phyloP scores from a whole-genome alignment of 2,888 invertebrate species.

The Euspilapteryx auroguttella region DNA sequence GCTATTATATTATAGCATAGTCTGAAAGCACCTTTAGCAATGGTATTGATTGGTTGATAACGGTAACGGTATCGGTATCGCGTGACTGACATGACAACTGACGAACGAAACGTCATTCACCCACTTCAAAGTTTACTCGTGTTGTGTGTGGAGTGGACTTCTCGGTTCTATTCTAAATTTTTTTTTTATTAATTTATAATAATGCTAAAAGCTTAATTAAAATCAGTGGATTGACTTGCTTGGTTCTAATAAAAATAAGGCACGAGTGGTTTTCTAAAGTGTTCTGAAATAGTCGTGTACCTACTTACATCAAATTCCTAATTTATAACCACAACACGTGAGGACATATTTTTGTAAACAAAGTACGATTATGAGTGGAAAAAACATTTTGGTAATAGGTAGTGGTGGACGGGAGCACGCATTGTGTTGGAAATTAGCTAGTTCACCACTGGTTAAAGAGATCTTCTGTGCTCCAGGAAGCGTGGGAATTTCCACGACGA shows the following conservation, averaged over 20 bases:
- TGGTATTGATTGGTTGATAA: too few relatives aligned
- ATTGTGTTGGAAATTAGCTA: conserved; percentile 88
- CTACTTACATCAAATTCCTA: not conserved
- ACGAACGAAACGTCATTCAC: too few relatives aligned
- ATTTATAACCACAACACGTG: not conserved
- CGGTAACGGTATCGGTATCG: not conserved
- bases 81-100: not conserved
- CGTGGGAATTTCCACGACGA: conserved; percentile 73
- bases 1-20: too few relatives aligned
- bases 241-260: too few relatives aligned
- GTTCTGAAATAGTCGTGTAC: not conserved
- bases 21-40: too few relatives aligned
- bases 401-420: conserved; percentile 96
- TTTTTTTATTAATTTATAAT: not conserved
- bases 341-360: conserved; percentile 11
- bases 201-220: too few relatives aligned
- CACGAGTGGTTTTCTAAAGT: too few relatives aligned
- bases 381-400: conserved; percentile 80
- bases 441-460: conserved; percentile 70
- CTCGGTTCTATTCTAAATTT: conserved; percentile 1
- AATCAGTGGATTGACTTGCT: too few relatives aligned
- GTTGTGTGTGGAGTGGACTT: conserved; percentile 17
- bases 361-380: conserved; percentile 24
- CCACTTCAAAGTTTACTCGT: conserved; percentile 35
- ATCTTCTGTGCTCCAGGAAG: conserved; percentile 90